These are phyloP conservation scores for Drosophila micromelanica DNA, from an alignment of 1,140 invertebrate species.

Conservation along the genomic window DNA sequence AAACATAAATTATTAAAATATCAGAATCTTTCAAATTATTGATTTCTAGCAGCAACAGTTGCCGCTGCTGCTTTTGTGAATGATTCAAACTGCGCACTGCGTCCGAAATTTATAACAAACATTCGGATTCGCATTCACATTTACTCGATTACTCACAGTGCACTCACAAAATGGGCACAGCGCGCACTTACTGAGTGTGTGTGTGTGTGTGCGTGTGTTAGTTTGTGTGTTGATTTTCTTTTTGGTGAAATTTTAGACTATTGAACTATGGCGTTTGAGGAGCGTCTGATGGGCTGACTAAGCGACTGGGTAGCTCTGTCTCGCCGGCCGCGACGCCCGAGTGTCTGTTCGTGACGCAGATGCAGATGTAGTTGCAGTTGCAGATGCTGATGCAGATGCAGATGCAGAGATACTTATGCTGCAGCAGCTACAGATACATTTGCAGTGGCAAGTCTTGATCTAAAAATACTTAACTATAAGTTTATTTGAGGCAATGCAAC, in stretches of 20 bases:
- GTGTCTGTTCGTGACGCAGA: conserved; percentile 55
- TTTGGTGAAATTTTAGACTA: conserved; percentile 73
- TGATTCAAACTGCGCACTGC: conserved; percentile 31
- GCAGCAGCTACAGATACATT: not conserved
- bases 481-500: conserved; percentile 29
- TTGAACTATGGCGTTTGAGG: conserved; percentile 68
- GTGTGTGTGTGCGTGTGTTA: conserved; percentile 12
- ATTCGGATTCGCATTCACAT: conserved; percentile 28
- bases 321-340: conserved; percentile 54
- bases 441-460: conserved; percentile 28
- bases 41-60: not conserved
- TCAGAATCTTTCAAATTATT: too few species aligned
- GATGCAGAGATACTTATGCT: not conserved
- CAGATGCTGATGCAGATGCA: not conserved
- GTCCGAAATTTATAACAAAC: conserved; percentile 22
- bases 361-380: conserved; percentile 1
- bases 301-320: conserved; percentile 48
- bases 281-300: conserved; percentile 55
- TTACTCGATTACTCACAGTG: conserved; percentile 62
- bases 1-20: too few species aligned
- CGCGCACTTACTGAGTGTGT: conserved; percentile 47
- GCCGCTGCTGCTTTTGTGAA: conserved; percentile 9
- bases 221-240: conserved; percentile 25
- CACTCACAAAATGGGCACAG: conserved; percentile 58
- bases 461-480: conserved; percentile 40